Evolutionary conservation across 53 echinoderm and acorn worm genomes (phyloP), one percentile per base, ranked within the genome.

Genomic region (Echinometra lucunter): DNA sequence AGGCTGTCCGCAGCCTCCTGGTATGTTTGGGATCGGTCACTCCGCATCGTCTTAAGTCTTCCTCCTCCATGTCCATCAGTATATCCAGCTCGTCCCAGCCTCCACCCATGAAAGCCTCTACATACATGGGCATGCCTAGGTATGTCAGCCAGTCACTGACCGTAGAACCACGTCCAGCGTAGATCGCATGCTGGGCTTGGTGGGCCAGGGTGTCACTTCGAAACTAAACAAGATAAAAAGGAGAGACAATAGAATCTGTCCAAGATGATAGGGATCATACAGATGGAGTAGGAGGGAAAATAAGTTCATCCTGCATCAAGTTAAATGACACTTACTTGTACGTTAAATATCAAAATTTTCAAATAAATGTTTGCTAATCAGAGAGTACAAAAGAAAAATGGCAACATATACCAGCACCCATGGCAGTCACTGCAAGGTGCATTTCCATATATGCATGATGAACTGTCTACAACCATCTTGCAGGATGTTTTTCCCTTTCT

Each of bases 101-200:
- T 47, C 93, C 95, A 45, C 72, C 96, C 18, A 97, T 95, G 96
- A 99, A 98, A 0, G 95, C 92, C 18, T 98, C 95, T n/a, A 95
- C 96, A 87, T 99, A 99, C 99, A 99, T 99, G 12, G 99, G 99
- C 95, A 99, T 95, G n/a, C 99, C 99, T 0, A 97, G 96, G 56
- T 96, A 97, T 1, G 95, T 97, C 92, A 99, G 95, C 99, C 99
- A 99, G n/a, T 97, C 98, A 28, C 96, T 82, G 2, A 98, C 95
- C 1, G 96, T 96, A n/a, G 90, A 93, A 23, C 97, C 97, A 0
- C 89, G 95, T 8, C 97, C 97, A 6, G 98, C 97, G 42, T 98
- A 97, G 60, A 98, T 95, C 66, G 96, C 42, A 38, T 95, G 95
- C 74, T 96, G 93, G 15, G 97, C 95, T 63, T 98, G 95, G 30